phyloP scores from a whole-genome alignment of 2,797 vertebrate species.

The Lithobates pipiens region DNA sequence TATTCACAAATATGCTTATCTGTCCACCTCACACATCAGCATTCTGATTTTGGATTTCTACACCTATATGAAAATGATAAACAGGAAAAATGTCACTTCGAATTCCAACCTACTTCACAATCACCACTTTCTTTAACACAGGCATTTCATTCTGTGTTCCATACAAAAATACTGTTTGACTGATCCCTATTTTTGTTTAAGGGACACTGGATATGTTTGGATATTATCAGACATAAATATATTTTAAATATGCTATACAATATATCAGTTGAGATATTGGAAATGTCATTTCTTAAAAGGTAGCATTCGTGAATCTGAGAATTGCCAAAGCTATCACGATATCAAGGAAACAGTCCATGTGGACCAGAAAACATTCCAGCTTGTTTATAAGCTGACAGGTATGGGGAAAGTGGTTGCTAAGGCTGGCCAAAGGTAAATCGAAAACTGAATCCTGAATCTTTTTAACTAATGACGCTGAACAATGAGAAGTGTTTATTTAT shows the following conservation, averaged over 20 bases:
- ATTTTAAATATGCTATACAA: background rate
- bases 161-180: background rate
- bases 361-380: no score
- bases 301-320: no score
- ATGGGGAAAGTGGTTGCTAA: no score
- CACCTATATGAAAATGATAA: background rate
- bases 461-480: no score
- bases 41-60: background rate
- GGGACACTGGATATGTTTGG: background rate
- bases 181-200: background rate
- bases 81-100: background rate
- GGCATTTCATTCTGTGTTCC: background rate
- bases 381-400: no score
- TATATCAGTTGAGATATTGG: background rate
- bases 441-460: no score
- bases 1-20: background rate
- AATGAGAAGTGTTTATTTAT: no score
- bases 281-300: no score
- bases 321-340: no score
- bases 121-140: no score
- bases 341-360: no score
- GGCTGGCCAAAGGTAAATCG: no score
- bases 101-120: background rate
- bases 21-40: background rate
- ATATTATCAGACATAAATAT: background rate